A percentile compares a stretch with the other conserved stretches of the same genome.
These are phyloP conservation scores for Drosophila longiperda DNA, from an alignment of 2,888 invertebrate species.

Conservation along the genomic window DNA sequence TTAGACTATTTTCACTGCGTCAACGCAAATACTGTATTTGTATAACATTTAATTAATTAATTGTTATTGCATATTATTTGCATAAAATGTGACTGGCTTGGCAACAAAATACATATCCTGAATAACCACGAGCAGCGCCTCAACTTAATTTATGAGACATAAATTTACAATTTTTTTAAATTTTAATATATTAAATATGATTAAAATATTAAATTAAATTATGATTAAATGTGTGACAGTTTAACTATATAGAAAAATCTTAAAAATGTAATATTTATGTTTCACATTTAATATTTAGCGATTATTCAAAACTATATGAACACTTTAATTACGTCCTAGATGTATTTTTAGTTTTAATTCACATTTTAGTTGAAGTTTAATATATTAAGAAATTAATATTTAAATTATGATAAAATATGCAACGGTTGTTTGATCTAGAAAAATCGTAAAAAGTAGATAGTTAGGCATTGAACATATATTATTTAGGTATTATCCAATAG, in stretches of 20 bases:
- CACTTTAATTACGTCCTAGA: too few relatives aligned
- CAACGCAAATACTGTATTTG: slow-evolving; percentile 23
- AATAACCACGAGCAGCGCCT: slow-evolving; percentile 23
- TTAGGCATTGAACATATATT: neutral
- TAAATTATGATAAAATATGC: neutral
- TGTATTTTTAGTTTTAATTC: too few relatives aligned
- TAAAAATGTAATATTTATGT: neutral
- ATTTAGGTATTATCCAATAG: neutral
- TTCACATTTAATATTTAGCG: neutral
- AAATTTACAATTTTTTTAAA: neutral
- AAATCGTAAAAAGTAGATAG: neutral
- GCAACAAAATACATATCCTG: slow-evolving; percentile 64
- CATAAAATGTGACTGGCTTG: slow-evolving; percentile 56
- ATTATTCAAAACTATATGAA: too few relatives aligned
- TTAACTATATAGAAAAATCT: neutral
- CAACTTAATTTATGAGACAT: slow-evolving; percentile 43
- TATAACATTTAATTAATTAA: slow-evolving; percentile 70
- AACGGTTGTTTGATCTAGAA: neutral
- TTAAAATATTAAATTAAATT: neutral
- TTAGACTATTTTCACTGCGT: slow-evolving; percentile 59
- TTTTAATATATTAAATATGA: neutral
- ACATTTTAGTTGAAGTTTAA: neutral
- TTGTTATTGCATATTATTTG: slow-evolving; percentile 57
- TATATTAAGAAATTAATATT: neutral
- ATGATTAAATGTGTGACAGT: neutral